Percentiles rank a stretch among this genome's conserved stretches.
Evolutionary conservation across 2,888 invertebrate species (phyloP).

Genomic region (Ceraclea dissimilis): DNA sequence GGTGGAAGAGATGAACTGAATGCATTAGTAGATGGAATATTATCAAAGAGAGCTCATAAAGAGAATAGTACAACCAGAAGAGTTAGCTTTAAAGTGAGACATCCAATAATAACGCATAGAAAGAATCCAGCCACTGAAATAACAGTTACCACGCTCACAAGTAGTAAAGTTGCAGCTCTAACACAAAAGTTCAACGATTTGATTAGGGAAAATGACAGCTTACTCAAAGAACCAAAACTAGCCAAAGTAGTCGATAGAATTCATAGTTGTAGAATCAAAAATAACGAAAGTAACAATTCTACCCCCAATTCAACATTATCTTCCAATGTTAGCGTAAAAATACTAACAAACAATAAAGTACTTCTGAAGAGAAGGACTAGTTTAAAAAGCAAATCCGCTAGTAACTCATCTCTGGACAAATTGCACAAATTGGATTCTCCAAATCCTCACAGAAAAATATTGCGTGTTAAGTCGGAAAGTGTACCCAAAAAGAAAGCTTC

Average conservation of each 20-base stretch:
- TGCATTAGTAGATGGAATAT: neutral
- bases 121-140: constrained; percentile 37
- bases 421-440: constrained; percentile 34
- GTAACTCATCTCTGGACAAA: constrained; percentile 45
- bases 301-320: constrained; percentile 43
- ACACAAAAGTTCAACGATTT: constrained; percentile 64
- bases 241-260: constrained; percentile 46
- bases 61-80: constrained; percentile 39
- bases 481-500: constrained; percentile 21
- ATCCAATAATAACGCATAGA: constrained; percentile 39
- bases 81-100: constrained; percentile 56
- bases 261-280: constrained; percentile 33
- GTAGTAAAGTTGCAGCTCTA: constrained; percentile 58
- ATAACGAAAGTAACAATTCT: constrained; percentile 39
- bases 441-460: constrained; percentile 36
- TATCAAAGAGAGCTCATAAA: neutral
- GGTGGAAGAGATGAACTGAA: constrained; percentile 28
- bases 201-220: constrained; percentile 40
- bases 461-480: constrained; percentile 45
- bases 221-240: constrained; percentile 50
- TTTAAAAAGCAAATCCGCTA: constrained; percentile 45
- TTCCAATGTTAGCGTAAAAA: constrained; percentile 46
- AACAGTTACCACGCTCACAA: constrained; percentile 44
- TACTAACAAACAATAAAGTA: constrained; percentile 40
- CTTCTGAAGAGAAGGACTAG: constrained; percentile 42